Evolutionary conservation across 2,888 invertebrate genomes (phyloP), one percentile per base, ranked within the genome.

Genomic region (Diarsia brunnea): DNA sequence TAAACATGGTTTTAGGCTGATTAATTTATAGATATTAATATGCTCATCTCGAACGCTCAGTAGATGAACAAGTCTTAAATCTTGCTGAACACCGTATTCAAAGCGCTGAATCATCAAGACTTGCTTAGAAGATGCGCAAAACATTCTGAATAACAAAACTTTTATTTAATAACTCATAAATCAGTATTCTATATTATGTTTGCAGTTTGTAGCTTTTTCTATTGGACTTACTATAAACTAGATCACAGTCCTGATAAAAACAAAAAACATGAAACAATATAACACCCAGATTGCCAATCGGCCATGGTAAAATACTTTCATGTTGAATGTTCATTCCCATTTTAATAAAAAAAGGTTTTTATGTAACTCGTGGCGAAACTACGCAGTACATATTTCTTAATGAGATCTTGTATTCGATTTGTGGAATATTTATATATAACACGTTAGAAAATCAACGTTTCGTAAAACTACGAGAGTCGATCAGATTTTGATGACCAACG

Each of bases 311-410:
- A 84, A 83, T 84, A 81, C 49, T 14, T 47, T 73, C 31, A 69
- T 73, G 81, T 70, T 73, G 68, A 70, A 61, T 84, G 72, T 65
- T 81, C 77, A 53, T 76, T 76, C 73, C 65, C 51, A 73, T 73
- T 81, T 71, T 53, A 71, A 61, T 61, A 68, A 81, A 83, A 84
- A 83, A 81, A 81, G 58, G 71, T 71, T 84, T 84, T 71, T 69
- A 80, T 75, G 27, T 64, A 80, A 83, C 60, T 53, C 2, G 43
- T 78, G 84, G 63, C 27, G 69, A 70, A 69, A 85, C 77, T 45
- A 55, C 73, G 73, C n/a, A 81, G 77, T 77, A 49, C 24, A 38
- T 66, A 58, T 73, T 69, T 69, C 38, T 53, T 69, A 82, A 84
- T 84, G 55, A 81, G 70, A 53, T 77, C 45, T 81, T 51, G 67